A percentile compares a stretch with the other conserved stretches of the same genome.
These are phyloP conservation scores for Podarcis raffonei DNA, from an alignment of 2,113 vertebrate genomes.

Conservation along the genomic window DNA sequence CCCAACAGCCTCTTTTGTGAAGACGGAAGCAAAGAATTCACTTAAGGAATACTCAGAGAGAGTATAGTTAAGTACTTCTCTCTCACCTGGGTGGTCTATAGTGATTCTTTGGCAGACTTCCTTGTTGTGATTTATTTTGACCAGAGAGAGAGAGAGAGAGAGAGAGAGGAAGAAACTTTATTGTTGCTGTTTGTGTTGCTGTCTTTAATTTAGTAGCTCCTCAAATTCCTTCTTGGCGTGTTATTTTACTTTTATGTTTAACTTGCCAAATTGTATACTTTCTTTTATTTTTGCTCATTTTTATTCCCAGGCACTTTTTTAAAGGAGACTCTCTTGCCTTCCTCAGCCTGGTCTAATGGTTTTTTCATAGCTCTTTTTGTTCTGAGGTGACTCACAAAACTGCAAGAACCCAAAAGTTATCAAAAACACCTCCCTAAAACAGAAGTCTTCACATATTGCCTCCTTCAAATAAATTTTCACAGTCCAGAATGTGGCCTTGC, in stretches of 20 bases:
- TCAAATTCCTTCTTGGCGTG: conserved; percentile 14
- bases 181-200: conserved; percentile 12
- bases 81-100: conserved; percentile 34
- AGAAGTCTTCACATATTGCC: neutral
- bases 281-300: conserved; percentile 6
- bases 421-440: neutral
- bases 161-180: neutral
- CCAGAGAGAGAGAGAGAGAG: neutral
- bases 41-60: neutral
- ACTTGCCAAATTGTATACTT: conserved; percentile 6
- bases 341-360: neutral
- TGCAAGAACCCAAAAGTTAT: neutral
- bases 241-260: conserved; percentile 3
- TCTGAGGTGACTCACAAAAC: neutral
- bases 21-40: conserved; percentile 15
- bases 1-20: neutral
- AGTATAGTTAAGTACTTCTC: conserved; percentile 3
- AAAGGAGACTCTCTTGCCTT: neutral
- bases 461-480: neutral
- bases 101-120: conserved; percentile 18
- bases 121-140: conserved; percentile 11
- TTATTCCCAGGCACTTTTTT: neutral
- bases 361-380: neutral
- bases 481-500: neutral
- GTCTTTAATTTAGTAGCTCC: conserved; percentile 16